Conservation (phyloP, 2,797 vertebrate genomes). For the Mastacembelus armatus region DNA sequence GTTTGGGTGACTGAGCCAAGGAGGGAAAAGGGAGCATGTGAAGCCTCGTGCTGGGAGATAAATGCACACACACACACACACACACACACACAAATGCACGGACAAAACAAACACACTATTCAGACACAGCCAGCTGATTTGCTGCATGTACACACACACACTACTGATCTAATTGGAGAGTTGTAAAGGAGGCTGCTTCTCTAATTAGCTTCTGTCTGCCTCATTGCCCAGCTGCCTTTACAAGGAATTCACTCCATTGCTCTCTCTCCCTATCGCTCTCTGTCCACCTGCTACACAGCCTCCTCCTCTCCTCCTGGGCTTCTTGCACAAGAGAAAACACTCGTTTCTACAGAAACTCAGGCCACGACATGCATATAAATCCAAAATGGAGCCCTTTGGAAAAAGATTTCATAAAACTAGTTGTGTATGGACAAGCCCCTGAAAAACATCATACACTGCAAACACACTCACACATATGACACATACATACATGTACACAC, state of each 20-base stretch:
- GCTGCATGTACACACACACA: conserved; percentile 45
- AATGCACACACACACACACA: conserved; percentile 32
- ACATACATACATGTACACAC: conserved; percentile 7
- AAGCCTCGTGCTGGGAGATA: conserved; percentile 47
- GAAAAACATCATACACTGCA: conserved; percentile 39
- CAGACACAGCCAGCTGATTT: conserved; percentile 68
- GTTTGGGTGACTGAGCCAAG: conserved; percentile 65
- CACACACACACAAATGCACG: conserved; percentile 18
- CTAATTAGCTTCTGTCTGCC: conserved; percentile 86
- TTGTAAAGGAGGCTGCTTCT: conserved; percentile 82
- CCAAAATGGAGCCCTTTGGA: conserved; percentile 13
- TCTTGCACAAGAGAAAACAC: conserved; percentile 36
- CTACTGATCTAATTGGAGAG: conserved; percentile 84
- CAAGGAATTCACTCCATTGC: conserved; percentile 74
- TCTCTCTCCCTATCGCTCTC: conserved; percentile 73
- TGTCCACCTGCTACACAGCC: conserved; percentile 76
- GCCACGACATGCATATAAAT: conserved; percentile 59
- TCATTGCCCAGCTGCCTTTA: conserved; percentile 85
- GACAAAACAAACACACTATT: conserved; percentile 59
- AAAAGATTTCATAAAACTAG: conserved; percentile 33
- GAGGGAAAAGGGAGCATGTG: conserved; percentile 33
- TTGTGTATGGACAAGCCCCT: conserved; percentile 26
- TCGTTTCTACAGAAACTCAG: conserved; percentile 28
- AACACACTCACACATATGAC: background rate
- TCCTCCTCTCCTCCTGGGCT: conserved; percentile 48